Conservation (phyloP, 2,113 vertebrate genomes). For the Psammodynastes pulverulentus region DNA sequence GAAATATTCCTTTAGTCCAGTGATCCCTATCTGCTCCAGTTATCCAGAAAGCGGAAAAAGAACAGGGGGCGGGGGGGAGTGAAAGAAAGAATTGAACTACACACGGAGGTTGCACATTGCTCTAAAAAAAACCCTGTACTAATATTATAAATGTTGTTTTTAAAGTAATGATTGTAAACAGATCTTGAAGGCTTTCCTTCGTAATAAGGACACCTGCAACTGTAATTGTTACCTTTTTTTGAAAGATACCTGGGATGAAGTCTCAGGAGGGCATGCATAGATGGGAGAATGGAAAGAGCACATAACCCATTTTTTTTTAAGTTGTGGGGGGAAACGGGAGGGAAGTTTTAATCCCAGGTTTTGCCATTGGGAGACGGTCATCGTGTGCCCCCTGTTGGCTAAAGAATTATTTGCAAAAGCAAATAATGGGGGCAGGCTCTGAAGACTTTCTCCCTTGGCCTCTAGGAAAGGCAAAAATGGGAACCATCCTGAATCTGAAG, state of each 20-base stretch:
- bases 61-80: background rate
- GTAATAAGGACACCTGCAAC: slow-evolving; percentile 76
- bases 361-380: slow-evolving; percentile 58
- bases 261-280: slow-evolving; percentile 44
- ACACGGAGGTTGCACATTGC: slow-evolving; percentile 75
- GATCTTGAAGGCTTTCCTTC: slow-evolving; percentile 73
- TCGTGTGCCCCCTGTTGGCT: slow-evolving; percentile 68
- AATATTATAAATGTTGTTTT: slow-evolving; percentile 81
- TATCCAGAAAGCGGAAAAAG: slow-evolving; percentile 52
- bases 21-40: slow-evolving; percentile 77
- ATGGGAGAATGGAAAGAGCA: background rate
- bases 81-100: slow-evolving; percentile 72
- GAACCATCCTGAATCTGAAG: background rate
- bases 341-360: slow-evolving; percentile 35
- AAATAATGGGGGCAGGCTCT: background rate
- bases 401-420: slow-evolving; percentile 57
- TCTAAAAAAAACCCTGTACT: slow-evolving; percentile 72
- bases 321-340: background rate
- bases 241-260: slow-evolving; percentile 64
- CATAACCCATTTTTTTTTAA: background rate
- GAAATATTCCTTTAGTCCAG: slow-evolving; percentile 70
- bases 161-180: slow-evolving; percentile 77
- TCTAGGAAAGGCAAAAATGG: background rate
- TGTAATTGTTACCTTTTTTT: slow-evolving; percentile 70
- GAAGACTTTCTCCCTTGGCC: too few species aligned